Percentiles rank a stretch among this genome's conserved stretches.
Conservation (phyloP, 2,113 vertebrate genomes). For the Sturnira hondurensis region DNA sequence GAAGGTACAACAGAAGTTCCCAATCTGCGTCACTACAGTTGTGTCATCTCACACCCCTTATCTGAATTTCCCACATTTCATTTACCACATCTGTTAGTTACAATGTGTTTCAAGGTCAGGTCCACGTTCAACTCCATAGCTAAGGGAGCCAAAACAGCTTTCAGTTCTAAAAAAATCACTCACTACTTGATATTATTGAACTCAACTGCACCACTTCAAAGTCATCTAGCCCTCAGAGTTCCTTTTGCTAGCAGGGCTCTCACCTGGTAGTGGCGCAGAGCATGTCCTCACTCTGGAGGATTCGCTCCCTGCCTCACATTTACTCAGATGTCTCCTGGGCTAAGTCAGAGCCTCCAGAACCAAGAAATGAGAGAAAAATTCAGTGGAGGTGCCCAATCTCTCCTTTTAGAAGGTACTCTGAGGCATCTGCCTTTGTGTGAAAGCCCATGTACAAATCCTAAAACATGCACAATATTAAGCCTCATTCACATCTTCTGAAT, state of each 20-base stretch:
- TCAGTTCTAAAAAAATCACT: background rate
- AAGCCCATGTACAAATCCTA: background rate
- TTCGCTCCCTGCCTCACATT: background rate
- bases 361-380: background rate
- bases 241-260: background rate
- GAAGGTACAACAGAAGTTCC: background rate
- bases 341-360: background rate
- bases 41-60: background rate
- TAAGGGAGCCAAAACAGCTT: background rate
- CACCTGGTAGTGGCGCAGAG: fast-evolving
- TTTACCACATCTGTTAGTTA: background rate
- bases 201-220: background rate
- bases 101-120: slow-evolving; percentile 1
- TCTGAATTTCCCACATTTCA: background rate
- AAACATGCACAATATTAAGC: background rate
- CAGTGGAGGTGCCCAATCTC: background rate
- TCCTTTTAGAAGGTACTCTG: background rate
- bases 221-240: background rate
- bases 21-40: background rate
- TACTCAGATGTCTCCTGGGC: background rate
- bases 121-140: background rate
- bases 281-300: background rate
- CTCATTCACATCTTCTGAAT: background rate
- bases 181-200: background rate
- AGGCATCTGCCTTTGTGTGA: background rate